Conservation (phyloP, 2,113 vertebrate species). For the Lutjanus erythropterus region DNA sequence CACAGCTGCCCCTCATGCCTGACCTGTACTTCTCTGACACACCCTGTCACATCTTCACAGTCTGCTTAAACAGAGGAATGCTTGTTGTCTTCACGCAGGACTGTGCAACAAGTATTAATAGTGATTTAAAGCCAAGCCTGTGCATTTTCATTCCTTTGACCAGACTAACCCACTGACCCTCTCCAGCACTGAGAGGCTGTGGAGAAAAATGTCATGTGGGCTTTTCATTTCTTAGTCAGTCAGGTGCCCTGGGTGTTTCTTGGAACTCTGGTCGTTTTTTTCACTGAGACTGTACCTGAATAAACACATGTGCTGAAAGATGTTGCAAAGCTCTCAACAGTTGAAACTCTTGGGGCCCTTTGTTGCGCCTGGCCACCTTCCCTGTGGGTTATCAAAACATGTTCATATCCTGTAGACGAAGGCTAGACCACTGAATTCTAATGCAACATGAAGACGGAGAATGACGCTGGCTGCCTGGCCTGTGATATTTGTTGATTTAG, state of each 20-base stretch:
- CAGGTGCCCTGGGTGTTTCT: not conserved
- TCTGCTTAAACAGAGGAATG: not conserved
- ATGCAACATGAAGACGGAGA: not conserved
- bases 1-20: not conserved
- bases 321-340: not conserved
- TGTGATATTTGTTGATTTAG: not conserved
- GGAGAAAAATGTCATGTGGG: slow-evolving; percentile 3
- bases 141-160: slow-evolving; percentile 1
- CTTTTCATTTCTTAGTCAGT: not conserved
- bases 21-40: not conserved
- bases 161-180: not conserved
- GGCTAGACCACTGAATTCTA: not conserved
- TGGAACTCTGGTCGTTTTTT: not conserved
- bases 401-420: slow-evolving; percentile 10
- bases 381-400: not conserved
- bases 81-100: not conserved
- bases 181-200: not conserved
- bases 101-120: not conserved
- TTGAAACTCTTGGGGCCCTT: not conserved
- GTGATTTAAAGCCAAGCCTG: slow-evolving; percentile 1
- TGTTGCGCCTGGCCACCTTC: not conserved
- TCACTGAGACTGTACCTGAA: not conserved
- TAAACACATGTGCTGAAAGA: not conserved
- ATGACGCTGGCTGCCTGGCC: not conserved
- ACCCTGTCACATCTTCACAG: not conserved